phyloP scores from a whole-genome alignment of 1,140 invertebrate genomes.

The Drosophila ironensis region DNA sequence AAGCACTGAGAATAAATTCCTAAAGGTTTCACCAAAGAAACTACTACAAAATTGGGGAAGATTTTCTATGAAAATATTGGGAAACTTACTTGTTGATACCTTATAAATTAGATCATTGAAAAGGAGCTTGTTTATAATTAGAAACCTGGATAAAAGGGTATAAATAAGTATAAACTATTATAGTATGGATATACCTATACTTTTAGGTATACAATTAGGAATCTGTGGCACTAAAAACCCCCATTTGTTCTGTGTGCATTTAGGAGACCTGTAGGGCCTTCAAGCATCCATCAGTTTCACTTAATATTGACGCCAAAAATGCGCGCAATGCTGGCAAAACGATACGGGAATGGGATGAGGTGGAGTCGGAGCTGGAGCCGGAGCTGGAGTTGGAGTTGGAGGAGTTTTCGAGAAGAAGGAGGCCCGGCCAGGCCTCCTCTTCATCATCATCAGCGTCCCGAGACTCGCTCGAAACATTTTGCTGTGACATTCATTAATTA shows the following conservation, averaged over 20 bases:
- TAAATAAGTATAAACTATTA: too few species aligned
- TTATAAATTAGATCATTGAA: too few species aligned
- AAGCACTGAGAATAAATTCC: conserved; percentile 22
- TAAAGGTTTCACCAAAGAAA: too few species aligned
- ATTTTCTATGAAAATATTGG: too few species aligned
- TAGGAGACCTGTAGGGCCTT: conserved; percentile 29
- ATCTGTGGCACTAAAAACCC: too few species aligned
- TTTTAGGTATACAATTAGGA: too few species aligned
- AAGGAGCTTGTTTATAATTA: too few species aligned
- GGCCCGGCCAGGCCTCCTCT: neutral
- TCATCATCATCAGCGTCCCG: conserved; percentile 14
- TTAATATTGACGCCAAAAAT: conserved; percentile 82
- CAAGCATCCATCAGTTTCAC: conserved; percentile 81
- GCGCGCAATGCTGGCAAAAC: conserved; percentile 79
- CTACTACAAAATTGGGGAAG: too few species aligned
- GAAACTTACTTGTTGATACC: too few species aligned
- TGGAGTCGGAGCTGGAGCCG: too few species aligned
- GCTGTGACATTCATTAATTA: conserved; percentile 82
- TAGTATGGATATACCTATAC: neutral
- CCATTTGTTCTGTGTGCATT: conserved; percentile 15
- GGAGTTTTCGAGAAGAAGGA: conserved; percentile 12
- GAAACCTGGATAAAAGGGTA: too few species aligned
- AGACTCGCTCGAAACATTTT: conserved; percentile 62
- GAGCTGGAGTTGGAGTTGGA: too few species aligned
- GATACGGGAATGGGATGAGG: conserved; percentile 57